These are phyloP conservation scores for Brachyopa scutellaris DNA, from an alignment of 2,888 invertebrate genomes.

Conservation along the genomic window DNA sequence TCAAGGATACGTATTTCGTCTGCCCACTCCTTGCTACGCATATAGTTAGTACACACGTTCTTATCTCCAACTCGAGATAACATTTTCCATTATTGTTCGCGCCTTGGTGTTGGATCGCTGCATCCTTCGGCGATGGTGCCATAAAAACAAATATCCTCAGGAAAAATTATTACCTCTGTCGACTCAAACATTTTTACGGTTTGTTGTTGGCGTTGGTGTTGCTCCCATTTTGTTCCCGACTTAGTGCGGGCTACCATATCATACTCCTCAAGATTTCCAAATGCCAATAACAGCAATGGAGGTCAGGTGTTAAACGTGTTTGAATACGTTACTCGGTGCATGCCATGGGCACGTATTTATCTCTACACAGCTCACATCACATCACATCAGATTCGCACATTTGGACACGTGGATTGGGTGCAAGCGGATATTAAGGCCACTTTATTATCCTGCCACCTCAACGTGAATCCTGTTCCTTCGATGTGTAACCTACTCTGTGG, in stretches of 20 bases:
- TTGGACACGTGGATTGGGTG: constrained; percentile 21
- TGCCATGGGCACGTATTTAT: constrained; percentile 62
- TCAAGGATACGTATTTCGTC: not conserved
- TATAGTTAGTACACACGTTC: no score
- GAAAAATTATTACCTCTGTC: constrained; percentile 62
- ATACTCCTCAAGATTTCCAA: constrained; percentile 20
- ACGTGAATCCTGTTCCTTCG: constrained; percentile 29
- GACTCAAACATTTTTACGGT: constrained; percentile 37
- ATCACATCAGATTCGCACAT: constrained; percentile 43
- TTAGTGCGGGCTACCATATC: no score
- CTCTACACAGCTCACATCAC: constrained; percentile 63
- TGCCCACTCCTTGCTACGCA: not conserved
- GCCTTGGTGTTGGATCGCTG: constrained; percentile 57
- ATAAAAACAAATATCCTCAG: constrained; percentile 66
- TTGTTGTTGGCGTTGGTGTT: no score
- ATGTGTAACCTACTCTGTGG: constrained; percentile 8
- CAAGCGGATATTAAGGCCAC: constrained; percentile 68
- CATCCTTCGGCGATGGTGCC: constrained; percentile 46
- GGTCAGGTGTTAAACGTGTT: constrained; percentile 43
- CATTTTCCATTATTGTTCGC: constrained; percentile 61
- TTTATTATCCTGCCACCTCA: constrained; percentile 68
- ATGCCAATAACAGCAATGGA: constrained; percentile 28
- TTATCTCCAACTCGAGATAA: constrained; percentile 41
- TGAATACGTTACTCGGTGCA: constrained; percentile 31
- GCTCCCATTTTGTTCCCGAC: no score